These are phyloP conservation scores for Pipistrellus pipistrellus DNA, from an alignment of 2,797 vertebrate species.

Conservation along the genomic window DNA sequence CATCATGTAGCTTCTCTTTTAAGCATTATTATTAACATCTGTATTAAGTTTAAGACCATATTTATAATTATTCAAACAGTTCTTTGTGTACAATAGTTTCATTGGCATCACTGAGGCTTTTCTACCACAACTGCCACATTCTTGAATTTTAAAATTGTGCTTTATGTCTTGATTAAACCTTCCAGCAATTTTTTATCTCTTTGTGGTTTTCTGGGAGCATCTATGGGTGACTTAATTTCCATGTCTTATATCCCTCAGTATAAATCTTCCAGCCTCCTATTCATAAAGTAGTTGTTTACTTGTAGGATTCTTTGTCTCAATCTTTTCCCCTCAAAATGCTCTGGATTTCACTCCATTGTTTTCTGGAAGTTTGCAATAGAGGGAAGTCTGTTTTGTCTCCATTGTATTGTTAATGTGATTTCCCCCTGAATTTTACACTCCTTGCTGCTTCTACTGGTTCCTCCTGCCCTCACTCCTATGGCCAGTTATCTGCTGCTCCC, in stretches of 20 bases:
- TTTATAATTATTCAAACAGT: slow-evolving; percentile 37
- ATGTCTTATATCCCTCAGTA: background rate
- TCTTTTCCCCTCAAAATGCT: slow-evolving; percentile 22
- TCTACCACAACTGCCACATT: background rate
- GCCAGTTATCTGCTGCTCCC: background rate
- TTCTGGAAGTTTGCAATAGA: background rate
- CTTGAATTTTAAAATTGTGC: background rate
- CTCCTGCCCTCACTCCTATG: background rate
- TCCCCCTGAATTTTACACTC: background rate
- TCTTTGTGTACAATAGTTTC: background rate
- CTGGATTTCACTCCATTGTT: background rate
- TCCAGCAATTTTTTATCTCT: background rate
- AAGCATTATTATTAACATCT: background rate
- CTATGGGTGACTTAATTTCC: background rate
- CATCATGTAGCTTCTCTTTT: slow-evolving; percentile 26
- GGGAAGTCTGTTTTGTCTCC: background rate
- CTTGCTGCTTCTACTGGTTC: background rate
- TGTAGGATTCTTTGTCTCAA: background rate
- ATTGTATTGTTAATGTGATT: background rate
- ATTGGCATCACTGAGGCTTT: background rate
- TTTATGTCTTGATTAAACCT: slow-evolving; percentile 49
- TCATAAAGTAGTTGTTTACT: background rate
- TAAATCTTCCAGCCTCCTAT: background rate
- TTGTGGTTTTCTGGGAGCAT: background rate
- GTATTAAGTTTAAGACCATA: background rate